Evolutionary conservation across 2,797 vertebrate species (phyloP).

Genomic region (Enteromius mattozi): DNA sequence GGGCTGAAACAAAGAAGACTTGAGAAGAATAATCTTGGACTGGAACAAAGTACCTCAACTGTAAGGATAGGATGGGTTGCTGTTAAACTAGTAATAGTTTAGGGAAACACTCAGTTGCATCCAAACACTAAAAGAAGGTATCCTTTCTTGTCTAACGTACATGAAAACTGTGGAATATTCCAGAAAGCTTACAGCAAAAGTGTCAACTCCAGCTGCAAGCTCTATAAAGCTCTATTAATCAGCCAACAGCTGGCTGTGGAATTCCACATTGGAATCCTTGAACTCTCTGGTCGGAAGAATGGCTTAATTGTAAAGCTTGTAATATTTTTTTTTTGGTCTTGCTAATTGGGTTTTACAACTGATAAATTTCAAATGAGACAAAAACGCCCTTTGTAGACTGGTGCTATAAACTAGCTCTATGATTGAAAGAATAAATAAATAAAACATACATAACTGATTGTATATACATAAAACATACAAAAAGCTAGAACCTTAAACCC

Average conservation of each 20-base stretch:
- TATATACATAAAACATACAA: not conserved
- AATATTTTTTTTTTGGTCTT: not conserved
- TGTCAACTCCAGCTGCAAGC: conserved; percentile 75
- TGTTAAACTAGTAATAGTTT: conserved; percentile 70
- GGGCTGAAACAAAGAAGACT: not conserved
- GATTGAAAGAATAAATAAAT: not conserved
- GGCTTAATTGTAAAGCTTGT: conserved; percentile 33
- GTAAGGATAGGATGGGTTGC: conserved; percentile 66
- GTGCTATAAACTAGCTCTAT: not conserved
- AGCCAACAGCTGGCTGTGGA: conserved; percentile 77
- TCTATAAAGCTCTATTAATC: conserved; percentile 80
- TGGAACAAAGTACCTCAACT: not conserved
- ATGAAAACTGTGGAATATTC: conserved; percentile 40
- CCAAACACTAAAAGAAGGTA: conserved; percentile 39
- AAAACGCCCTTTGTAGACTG: not conserved
- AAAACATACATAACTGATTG: not conserved
- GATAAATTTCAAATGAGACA: conserved; percentile 2
- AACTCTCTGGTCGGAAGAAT: conserved; percentile 10
- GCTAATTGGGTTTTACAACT: conserved; percentile 1
- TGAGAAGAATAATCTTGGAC: not conserved
- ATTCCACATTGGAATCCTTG: conserved; percentile 54
- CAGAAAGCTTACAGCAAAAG: conserved; percentile 72
- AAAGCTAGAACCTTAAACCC: not conserved
- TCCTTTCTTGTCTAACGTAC: conserved; percentile 67
- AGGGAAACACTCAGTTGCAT: conserved; percentile 59